phyloP scores from a whole-genome alignment of 2,113 vertebrate species.

The western clawed frog (Xenopus tropicalis) region DNA sequence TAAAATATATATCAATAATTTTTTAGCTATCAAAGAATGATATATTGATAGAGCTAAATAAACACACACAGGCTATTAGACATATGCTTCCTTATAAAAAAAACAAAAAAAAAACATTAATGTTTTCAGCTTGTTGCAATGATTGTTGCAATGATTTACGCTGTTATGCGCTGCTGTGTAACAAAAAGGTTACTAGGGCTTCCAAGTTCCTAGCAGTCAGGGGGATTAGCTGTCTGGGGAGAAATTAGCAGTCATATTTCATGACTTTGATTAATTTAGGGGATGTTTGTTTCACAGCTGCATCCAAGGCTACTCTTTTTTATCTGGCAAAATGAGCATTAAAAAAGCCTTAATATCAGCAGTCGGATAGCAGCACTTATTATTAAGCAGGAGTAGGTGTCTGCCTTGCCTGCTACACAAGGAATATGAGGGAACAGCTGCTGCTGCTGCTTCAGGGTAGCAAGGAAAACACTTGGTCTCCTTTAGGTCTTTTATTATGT shows the following conservation, averaged over 20 bases:
- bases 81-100: too few species aligned
- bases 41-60: too few species aligned
- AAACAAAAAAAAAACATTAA: too few species aligned
- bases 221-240: not conserved
- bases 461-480: not conserved
- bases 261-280: constrained; percentile 32
- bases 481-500: not conserved
- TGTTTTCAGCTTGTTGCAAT: too few species aligned
- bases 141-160: too few species aligned
- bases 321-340: constrained; percentile 34
- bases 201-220: too few species aligned
- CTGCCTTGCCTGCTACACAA: not conserved
- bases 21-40: too few species aligned
- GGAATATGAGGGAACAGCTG: constrained; percentile 1
- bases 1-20: too few species aligned
- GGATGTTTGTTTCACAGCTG: constrained; percentile 39
- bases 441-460: not conserved
- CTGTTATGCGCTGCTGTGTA: too few species aligned
- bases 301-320: constrained; percentile 28
- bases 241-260: constrained; percentile 31
- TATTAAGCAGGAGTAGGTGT: constrained; percentile 18
- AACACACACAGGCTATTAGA: too few species aligned
- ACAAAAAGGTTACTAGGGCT: too few species aligned
- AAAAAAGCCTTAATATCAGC: constrained; percentile 5
- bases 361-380: constrained; percentile 17